phyloP scores from a whole-genome alignment of 1,140 invertebrate genomes.

The Drosophila repletoides region DNA sequence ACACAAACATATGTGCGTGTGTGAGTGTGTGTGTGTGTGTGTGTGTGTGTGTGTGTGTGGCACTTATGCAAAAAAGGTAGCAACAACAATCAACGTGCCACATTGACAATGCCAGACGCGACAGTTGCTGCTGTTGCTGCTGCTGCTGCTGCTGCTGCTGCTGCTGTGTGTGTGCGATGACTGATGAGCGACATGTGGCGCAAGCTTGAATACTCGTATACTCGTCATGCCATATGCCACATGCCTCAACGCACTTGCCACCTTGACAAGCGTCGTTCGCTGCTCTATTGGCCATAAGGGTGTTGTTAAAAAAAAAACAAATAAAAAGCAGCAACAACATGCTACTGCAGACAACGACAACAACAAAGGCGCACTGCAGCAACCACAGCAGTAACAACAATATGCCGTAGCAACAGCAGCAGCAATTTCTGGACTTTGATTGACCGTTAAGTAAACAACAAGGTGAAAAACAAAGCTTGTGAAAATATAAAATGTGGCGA shows the following conservation, averaged over 20 bases:
- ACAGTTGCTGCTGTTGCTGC: too few species aligned
- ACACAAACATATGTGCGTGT: constrained; percentile 20
- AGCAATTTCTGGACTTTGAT: constrained; percentile 40
- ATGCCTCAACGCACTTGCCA: constrained; percentile 38
- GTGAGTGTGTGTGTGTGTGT: background rate
- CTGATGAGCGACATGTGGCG: constrained; percentile 68
- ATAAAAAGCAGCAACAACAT: constrained; percentile 36
- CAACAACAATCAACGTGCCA: constrained; percentile 76
- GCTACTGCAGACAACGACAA: constrained; percentile 17
- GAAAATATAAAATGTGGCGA: background rate
- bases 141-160: too few species aligned
- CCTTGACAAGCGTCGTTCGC: constrained; percentile 2
- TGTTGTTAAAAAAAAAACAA: constrained; percentile 46
- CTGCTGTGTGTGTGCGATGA: constrained; percentile 44
- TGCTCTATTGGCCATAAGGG: constrained; percentile 59
- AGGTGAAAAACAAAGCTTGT: constrained; percentile 1
- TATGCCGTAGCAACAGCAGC: constrained; percentile 16
- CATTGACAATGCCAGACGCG: constrained; percentile 75
- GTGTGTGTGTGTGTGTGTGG: constrained; percentile 35
- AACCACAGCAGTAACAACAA: constrained; percentile 18
- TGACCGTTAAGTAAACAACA: constrained; percentile 28
- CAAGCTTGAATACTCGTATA: constrained; percentile 6
- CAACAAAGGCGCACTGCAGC: constrained; percentile 28
- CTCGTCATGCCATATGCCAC: constrained; percentile 17
- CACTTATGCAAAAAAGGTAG: constrained; percentile 78